phyloP scores from a whole-genome alignment of 2,797 vertebrate genomes.

The Valencia hispanica region DNA sequence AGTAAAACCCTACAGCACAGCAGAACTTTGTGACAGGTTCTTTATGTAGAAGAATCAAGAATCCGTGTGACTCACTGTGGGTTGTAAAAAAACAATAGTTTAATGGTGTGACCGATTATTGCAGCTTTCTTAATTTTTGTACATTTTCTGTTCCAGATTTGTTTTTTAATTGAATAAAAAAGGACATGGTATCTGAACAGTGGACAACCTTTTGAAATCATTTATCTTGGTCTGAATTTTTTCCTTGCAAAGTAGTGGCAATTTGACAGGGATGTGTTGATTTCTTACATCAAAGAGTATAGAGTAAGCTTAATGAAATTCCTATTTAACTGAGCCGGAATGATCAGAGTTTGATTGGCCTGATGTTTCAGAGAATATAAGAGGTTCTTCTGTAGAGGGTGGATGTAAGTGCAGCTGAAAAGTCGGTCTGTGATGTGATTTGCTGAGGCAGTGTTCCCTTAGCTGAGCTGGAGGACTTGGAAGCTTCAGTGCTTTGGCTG shows the following conservation, averaged over 20 bases:
- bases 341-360: conserved; percentile 70
- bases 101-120: no score
- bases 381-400: conserved; percentile 65
- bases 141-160: not conserved
- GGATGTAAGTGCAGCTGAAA: conserved; percentile 63
- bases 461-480: conserved; percentile 66
- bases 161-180: no score
- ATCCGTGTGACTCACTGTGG: no score
- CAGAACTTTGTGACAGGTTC: not conserved
- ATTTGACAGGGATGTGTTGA: not conserved
- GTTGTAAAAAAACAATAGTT: no score
- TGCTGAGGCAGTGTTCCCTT: conserved; percentile 76
- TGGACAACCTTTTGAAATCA: not conserved
- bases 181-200: not conserved
- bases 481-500: conserved; percentile 69
- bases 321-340: conserved; percentile 63
- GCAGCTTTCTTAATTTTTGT: no score
- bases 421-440: conserved; percentile 76
- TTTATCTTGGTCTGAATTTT: not conserved
- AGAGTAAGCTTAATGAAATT: conserved; percentile 63
- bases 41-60: no score
- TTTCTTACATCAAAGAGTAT: conserved; percentile 2
- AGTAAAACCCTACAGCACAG: not conserved
- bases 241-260: not conserved
- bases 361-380: conserved; percentile 59